Conservation (phyloP, 2,888 invertebrate genomes). For the Dilophus febrilis region DNA sequence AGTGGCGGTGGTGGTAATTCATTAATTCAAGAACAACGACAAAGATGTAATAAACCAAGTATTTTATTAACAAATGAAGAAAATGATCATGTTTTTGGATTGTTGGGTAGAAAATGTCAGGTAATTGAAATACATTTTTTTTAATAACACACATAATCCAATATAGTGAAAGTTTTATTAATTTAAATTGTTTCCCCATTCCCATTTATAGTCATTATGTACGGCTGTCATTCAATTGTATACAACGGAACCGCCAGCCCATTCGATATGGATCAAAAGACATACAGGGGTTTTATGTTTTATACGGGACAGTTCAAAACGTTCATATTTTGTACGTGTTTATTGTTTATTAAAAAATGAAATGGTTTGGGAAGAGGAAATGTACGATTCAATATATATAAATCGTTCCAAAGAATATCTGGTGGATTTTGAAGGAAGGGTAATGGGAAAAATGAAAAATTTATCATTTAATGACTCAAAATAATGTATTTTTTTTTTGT, state of each 20-base stretch:
- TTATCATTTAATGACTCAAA: too few species aligned
- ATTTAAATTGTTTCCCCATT: too few species aligned
- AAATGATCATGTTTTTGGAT: constrained; percentile 65
- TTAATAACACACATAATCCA: neutral
- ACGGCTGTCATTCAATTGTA: constrained; percentile 78
- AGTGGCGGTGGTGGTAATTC: too few species aligned
- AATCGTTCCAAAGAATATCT: constrained; percentile 61
- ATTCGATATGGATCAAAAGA: constrained; percentile 70
- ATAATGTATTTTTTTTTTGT: too few species aligned
- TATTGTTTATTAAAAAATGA: constrained; percentile 62
- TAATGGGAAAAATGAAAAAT: too few species aligned
- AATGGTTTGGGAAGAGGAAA: constrained; percentile 87
- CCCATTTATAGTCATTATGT: constrained; percentile 46
- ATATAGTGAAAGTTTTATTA: constrained; percentile 16
- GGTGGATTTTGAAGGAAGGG: constrained; percentile 88
- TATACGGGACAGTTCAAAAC: constrained; percentile 71
- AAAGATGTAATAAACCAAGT: constrained; percentile 34
- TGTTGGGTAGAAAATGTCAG: constrained; percentile 73
- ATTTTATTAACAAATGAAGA: constrained; percentile 57
- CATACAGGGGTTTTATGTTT: constrained; percentile 79
- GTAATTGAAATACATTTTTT: constrained; percentile 31
- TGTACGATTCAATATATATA: constrained; percentile 81
- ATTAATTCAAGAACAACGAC: constrained; percentile 17
- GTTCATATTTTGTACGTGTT: constrained; percentile 80
- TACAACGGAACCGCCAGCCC: constrained; percentile 65